Evolutionary conservation across 2,113 vertebrate genomes (phyloP), one percentile per base, ranked within the genome.

Genomic region (Forbesichthys papilliferus): DNA sequence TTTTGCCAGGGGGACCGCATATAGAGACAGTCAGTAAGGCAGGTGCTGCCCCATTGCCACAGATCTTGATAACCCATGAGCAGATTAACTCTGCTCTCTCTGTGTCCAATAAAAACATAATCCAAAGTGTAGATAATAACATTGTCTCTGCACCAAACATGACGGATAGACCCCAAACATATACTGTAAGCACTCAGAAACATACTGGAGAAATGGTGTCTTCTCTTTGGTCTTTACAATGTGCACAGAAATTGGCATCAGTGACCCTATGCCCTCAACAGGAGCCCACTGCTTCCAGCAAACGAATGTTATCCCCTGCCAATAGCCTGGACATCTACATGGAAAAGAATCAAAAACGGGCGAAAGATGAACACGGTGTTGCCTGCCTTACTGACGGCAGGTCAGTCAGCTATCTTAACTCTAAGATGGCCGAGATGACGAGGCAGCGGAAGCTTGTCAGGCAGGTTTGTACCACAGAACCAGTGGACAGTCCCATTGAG

Each of bases 301-400:
- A 99, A 83, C 93, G 98, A 64, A 99, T 99, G 97, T 92, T 99
- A 57, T 99, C 98, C 9, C 98, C 98, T 65, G 98, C 98, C 66
- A 99, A 99, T 78, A 99, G 98, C 80, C 91, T 99, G 82, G 98
- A 99, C 85, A 99, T 99, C 75, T 98, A 97, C 83, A 99, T 99
- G 98, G 98, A 99, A 80, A 99, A 99, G 75, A 96, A 98, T 49
- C 98, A 99, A 46, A 99, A 99, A 68, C 93, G 98, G 10, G 96
- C 95, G 48, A 99, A 99, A 84, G 98, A 99, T 81, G 98, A 99
- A 75, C 96, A 94, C 0, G 96, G 98, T 11, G 92, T 93, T 66
- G 93, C 93, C 53, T 98, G 95, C 62, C 49, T 93, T 7, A 88
- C 94, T 11, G 95, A 96, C 48, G 75, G 87, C 20, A 87, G 93